Evolutionary conservation across 2,113 vertebrate species (phyloP).

Genomic region (Gallinago paraguaiae): DNA sequence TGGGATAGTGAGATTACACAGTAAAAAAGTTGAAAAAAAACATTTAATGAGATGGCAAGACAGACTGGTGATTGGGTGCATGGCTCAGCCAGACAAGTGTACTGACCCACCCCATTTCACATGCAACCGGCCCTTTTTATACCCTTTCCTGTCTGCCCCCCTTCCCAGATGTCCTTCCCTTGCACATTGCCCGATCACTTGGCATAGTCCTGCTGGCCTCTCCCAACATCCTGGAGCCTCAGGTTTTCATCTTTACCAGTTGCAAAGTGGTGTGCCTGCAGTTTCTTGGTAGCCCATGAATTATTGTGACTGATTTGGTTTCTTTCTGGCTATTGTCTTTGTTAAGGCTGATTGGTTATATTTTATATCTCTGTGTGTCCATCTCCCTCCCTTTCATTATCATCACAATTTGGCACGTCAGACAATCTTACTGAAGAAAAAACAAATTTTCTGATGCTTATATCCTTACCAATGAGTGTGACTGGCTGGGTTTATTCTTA

Average conservation of each 20-base stretch:
- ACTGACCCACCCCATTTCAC: not conserved
- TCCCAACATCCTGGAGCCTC: not conserved
- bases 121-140: not conserved
- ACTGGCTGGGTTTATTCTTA: not conserved
- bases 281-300: not conserved
- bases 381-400: not conserved
- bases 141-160: accelerated
- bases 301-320: not conserved
- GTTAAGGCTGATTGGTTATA: not conserved
- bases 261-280: not conserved
- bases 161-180: not conserved
- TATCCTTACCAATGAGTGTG: not conserved
- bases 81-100: not conserved
- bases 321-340: not conserved
- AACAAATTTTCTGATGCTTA: not conserved
- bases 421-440: not conserved
- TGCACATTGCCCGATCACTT: not conserved
- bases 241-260: not conserved
- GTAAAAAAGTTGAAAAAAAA: not conserved
- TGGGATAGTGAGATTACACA: not conserved
- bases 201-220: accelerated
- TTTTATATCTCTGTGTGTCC: not conserved
- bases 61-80: accelerated
- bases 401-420: not conserved
- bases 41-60: not conserved